Evolutionary conservation across 2,888 invertebrate genomes (phyloP).

Genomic region (Cheiracanthium punctorium): DNA sequence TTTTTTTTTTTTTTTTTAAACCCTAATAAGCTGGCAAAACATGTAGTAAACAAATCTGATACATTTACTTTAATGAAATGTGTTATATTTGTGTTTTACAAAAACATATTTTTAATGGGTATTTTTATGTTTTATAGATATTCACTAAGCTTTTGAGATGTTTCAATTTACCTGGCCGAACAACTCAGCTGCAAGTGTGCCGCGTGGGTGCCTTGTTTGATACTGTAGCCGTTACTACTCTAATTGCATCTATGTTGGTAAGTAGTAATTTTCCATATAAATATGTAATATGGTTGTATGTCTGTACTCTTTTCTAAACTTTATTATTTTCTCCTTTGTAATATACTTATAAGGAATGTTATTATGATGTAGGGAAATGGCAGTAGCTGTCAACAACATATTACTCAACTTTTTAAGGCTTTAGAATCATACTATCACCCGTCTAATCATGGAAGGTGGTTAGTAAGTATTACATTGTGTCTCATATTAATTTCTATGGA

Average conservation of each 20-base stretch:
- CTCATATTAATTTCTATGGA: not conserved
- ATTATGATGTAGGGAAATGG: slow-evolving; percentile 52
- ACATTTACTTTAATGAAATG: not conserved
- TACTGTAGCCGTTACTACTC: slow-evolving; percentile 78
- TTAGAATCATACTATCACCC: slow-evolving; percentile 92
- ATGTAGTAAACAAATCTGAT: no score
- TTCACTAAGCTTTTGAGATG: slow-evolving; percentile 81
- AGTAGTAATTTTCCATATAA: slow-evolving; percentile 68
- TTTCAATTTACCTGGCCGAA: slow-evolving; percentile 86
- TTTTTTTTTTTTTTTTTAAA: no score
- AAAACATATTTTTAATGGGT: not conserved
- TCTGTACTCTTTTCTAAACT: no score
- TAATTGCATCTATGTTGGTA: slow-evolving; percentile 80
- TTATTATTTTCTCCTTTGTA: no score
- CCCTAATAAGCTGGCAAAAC: no score
- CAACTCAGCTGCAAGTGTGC: slow-evolving; percentile 73
- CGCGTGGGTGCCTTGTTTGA: slow-evolving; percentile 76
- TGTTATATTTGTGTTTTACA: not conserved
- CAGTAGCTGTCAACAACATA: slow-evolving; percentile 80
- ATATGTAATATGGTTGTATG: not conserved
- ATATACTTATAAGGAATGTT: no score
- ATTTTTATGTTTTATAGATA: slow-evolving; percentile 73
- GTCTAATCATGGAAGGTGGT: slow-evolving; percentile 90
- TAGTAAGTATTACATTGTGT: slow-evolving; percentile 74
- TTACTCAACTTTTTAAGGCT: slow-evolving; percentile 87